phyloP scores from a whole-genome alignment of 2,113 vertebrate species.

The Phalacrocorax pelagicus region DNA sequence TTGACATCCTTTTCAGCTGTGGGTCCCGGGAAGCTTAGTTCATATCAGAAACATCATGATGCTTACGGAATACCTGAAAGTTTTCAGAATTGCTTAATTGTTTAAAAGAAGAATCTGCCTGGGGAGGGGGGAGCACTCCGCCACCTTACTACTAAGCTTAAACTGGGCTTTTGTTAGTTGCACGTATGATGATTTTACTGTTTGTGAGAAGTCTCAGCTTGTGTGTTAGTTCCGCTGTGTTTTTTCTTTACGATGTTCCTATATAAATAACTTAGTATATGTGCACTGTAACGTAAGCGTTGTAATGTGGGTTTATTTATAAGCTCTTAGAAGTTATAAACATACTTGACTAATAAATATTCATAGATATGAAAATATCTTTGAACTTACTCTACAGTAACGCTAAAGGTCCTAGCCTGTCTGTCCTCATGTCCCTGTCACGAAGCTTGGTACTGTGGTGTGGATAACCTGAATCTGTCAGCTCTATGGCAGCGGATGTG shows the following conservation, averaged over 20 bases:
- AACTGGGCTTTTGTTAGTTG: neutral
- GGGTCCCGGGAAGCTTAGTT: neutral
- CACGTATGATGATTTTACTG: neutral
- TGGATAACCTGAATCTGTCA: constrained; percentile 11
- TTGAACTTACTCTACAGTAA: neutral
- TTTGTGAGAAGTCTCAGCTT: neutral
- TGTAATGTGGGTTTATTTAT: neutral
- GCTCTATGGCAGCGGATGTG: neutral
- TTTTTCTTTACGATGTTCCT: neutral
- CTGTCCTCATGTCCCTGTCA: neutral
- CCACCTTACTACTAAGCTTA: neutral
- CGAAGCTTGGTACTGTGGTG: neutral
- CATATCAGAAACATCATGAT: neutral
- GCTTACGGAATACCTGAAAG: neutral
- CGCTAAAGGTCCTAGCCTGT: neutral
- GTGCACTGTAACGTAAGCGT: neutral
- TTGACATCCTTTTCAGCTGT: neutral
- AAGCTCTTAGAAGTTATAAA: neutral
- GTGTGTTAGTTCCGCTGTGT: neutral
- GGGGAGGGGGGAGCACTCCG: neutral
- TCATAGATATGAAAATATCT: too few relatives aligned
- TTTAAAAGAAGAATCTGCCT: neutral
- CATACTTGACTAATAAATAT: neutral
- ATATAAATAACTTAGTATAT: neutral
- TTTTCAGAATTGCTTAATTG: neutral